A percentile compares a stretch with the other conserved stretches of the same genome.
phyloP scores from a whole-genome alignment of 2,113 vertebrate genomes.

The Siphamia tubifer region DNA sequence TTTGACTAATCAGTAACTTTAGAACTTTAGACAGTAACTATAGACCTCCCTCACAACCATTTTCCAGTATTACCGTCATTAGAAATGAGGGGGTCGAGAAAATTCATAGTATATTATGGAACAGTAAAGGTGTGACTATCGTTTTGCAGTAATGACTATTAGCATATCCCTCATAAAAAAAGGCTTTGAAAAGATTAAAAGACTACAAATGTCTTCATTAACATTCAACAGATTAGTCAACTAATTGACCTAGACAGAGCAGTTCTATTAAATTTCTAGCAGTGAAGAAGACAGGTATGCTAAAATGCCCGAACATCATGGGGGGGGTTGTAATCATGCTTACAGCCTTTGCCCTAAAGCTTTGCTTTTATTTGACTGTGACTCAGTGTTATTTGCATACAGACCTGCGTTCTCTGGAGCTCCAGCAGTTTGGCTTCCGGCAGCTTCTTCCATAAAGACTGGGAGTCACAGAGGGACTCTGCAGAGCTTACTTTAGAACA shows the following conservation, averaged over 20 bases:
- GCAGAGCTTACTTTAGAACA: slow-evolving; percentile 19
- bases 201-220: slow-evolving; percentile 2
- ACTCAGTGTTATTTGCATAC: slow-evolving; percentile 42
- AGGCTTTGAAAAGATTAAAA: slow-evolving; percentile 30
- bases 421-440: slow-evolving; percentile 34
- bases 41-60: background rate
- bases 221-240: slow-evolving; percentile 23
- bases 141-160: slow-evolving; percentile 15
- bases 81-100: slow-evolving; percentile 15
- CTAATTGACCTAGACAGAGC: slow-evolving; percentile 7
- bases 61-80: background rate
- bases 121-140: background rate
- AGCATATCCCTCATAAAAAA: slow-evolving; percentile 19
- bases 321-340: background rate
- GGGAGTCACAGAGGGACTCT: slow-evolving; percentile 49
- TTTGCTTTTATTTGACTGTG: slow-evolving; percentile 29
- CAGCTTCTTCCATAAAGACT: slow-evolving; percentile 45
- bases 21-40: too few species aligned
- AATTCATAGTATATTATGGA: slow-evolving; percentile 7
- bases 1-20: slow-evolving; percentile 10
- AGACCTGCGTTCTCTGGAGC: slow-evolving; percentile 38
- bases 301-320: background rate
- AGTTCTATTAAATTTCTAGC: background rate
- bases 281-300: background rate
- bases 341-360: background rate